Percentiles rank a stretch among this genome's conserved stretches.
phyloP scores from a whole-genome alignment of 1,140 invertebrate genomes.

The Plutomurus gul region DNA sequence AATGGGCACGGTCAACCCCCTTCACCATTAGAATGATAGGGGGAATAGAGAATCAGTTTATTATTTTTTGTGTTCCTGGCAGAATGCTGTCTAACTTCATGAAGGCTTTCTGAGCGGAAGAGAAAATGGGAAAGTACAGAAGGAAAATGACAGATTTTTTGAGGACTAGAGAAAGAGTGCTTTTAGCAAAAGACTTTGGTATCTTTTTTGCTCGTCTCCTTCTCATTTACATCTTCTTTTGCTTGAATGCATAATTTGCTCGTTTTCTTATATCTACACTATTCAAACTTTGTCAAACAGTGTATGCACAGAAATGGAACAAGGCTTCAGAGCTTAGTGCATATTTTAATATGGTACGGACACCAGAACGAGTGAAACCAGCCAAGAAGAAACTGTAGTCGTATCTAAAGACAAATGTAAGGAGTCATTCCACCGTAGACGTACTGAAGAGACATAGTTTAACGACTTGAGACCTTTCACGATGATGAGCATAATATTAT shows the following conservation, averaged over 20 bases:
- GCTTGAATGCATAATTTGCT: slow-evolving; percentile 37
- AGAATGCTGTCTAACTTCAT: too few relatives aligned
- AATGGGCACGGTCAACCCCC: too few relatives aligned
- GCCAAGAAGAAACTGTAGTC: too few relatives aligned
- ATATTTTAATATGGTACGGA: background rate
- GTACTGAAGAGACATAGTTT: too few relatives aligned
- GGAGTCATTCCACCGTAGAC: too few relatives aligned
- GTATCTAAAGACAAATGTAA: too few relatives aligned
- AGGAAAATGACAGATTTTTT: slow-evolving; percentile 5
- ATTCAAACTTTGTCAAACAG: background rate
- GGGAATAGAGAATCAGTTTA: too few relatives aligned
- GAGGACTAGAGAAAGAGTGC: background rate
- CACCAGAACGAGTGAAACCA: too few relatives aligned
- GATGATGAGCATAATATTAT: background rate
- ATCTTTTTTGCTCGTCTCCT: slow-evolving; percentile 3
- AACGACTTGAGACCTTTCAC: background rate
- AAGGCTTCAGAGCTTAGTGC: background rate
- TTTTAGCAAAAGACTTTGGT: slow-evolving; percentile 1
- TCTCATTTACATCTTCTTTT: slow-evolving; percentile 36
- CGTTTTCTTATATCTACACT: slow-evolving; percentile 25
- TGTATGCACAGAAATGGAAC: background rate
- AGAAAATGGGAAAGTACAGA: background rate
- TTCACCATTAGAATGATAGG: too few relatives aligned
- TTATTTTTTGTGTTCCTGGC: too few relatives aligned
- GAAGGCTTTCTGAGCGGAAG: too few relatives aligned